These are phyloP conservation scores for Serranus cabrilla DNA, from an alignment of 2,797 vertebrate species.

Conservation along the genomic window DNA sequence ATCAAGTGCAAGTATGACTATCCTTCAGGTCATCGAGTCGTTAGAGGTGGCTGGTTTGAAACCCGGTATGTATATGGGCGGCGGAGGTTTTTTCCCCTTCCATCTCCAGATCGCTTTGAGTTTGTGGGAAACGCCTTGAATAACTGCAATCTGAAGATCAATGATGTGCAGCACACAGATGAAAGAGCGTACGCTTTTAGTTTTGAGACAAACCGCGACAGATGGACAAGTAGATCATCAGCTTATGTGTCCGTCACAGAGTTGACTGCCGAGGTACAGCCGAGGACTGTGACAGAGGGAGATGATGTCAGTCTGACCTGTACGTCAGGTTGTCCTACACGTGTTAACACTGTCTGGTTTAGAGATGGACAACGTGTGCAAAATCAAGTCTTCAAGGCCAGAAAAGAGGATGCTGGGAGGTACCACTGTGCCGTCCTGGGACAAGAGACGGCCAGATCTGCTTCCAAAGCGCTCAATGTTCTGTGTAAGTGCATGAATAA, in stretches of 20 bases:
- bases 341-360: conserved; percentile 39
- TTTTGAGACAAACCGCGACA: background rate
- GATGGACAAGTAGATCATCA: background rate
- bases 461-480: conserved; percentile 63
- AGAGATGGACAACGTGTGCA: conserved; percentile 50
- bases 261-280: conserved; percentile 48
- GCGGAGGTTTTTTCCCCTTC: accelerated
- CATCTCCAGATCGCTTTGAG: background rate
- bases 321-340: conserved; percentile 21
- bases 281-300: conserved; percentile 66
- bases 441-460: conserved; percentile 43
- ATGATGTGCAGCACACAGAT: conserved; percentile 37
- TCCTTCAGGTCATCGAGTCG: background rate
- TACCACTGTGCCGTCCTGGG: conserved; percentile 61
- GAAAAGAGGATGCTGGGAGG: conserved; percentile 62
- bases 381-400: conserved; percentile 37
- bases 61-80: accelerated
- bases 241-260: conserved; percentile 56
- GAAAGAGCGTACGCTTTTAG: conserved; percentile 44
- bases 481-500: conserved; percentile 56
- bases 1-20: conserved; percentile 70
- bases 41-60: conserved; percentile 43
- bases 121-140: conserved; percentile 12
- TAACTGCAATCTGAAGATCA: conserved; percentile 65
- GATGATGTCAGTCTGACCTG: conserved; percentile 58